A percentile compares a stretch with the other conserved stretches of the same genome.
These are phyloP conservation scores for Lytechinus pictus DNA, from an alignment of 35 echinoderm and acorn worm species.

Conservation along the genomic window DNA sequence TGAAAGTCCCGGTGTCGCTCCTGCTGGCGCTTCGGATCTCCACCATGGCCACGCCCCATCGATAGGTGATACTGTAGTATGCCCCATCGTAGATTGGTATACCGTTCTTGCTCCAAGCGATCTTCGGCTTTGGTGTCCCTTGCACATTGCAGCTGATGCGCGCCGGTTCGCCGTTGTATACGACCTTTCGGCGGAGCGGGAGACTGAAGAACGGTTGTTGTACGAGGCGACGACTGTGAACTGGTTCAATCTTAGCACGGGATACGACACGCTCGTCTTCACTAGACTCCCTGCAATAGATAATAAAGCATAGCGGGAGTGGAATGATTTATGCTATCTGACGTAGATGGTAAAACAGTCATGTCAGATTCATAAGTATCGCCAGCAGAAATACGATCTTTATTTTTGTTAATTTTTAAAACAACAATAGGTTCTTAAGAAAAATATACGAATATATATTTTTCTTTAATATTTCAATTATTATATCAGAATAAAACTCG, in stretches of 20 bases:
- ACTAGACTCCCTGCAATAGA: slow-evolving; percentile 76
- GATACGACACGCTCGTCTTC: slow-evolving; percentile 65
- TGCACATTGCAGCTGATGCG: slow-evolving; percentile 89
- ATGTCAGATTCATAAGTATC: no score
- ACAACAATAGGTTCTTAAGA: no score
- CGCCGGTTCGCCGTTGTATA: slow-evolving; percentile 73
- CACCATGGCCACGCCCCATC: slow-evolving; percentile 79
- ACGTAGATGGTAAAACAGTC: background rate
- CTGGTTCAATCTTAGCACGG: background rate
- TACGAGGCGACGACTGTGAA: slow-evolving; percentile 22
- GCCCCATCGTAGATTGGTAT: slow-evolving; percentile 62
- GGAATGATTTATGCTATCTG: background rate
- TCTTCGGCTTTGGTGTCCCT: slow-evolving; percentile 72
- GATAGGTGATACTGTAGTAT: slow-evolving; percentile 72
- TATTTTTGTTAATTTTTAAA: no score
- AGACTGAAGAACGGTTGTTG: slow-evolving; percentile 92
- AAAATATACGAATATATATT: no score
- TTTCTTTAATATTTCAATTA: no score
- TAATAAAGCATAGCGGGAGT: background rate
- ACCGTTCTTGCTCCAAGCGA: slow-evolving; percentile 88
- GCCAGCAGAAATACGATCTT: no score
- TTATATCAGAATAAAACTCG: no score
- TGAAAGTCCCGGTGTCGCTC: slow-evolving; percentile 89
- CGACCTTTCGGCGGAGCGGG: slow-evolving; percentile 84
- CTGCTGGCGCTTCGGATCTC: slow-evolving; percentile 63